Percentiles rank a stretch among this genome's conserved stretches.
Conservation (phyloP, 1,140 invertebrate species). For the Drosophila santomea region DNA sequence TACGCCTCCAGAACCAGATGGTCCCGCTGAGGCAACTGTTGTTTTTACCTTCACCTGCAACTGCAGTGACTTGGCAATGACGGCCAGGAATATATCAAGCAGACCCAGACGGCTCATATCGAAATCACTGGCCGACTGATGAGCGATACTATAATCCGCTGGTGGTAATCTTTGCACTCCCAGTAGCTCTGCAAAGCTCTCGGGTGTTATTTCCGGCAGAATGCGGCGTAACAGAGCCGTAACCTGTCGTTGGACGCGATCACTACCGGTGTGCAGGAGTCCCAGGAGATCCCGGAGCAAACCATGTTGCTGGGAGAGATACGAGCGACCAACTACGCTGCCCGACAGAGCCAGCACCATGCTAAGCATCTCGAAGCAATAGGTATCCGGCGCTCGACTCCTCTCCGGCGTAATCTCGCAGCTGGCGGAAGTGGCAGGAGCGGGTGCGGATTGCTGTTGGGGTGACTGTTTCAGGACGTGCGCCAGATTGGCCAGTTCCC, state of each 20-base stretch:
- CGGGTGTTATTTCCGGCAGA: constrained; percentile 92
- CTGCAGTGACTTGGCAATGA: constrained; percentile 93
- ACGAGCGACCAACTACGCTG: constrained; percentile 94
- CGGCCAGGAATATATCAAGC: constrained; percentile 93
- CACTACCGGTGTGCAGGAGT: constrained; percentile 96
- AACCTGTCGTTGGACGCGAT: constrained; percentile 97
- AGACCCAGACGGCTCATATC: constrained; percentile 89
- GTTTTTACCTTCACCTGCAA: constrained; percentile 94
- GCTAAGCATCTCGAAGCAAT: constrained; percentile 98
- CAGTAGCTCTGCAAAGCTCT: constrained; percentile 88
- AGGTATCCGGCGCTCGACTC: constrained; percentile 91
- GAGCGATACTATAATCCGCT: constrained; percentile 91
- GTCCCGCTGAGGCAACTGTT: constrained; percentile 43
- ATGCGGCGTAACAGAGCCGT: constrained; percentile 92
- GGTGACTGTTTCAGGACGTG: constrained; percentile 75
- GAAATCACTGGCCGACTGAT: constrained; percentile 86
- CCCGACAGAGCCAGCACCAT: constrained; percentile 97
- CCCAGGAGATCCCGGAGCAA: constrained; percentile 94
- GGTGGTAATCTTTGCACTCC: constrained; percentile 90
- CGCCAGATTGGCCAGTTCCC: constrained; percentile 88
- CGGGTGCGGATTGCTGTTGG: constrained; percentile 14
- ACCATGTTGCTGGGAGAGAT: constrained; percentile 94
- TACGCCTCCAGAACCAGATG: background rate
- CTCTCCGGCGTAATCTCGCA: constrained; percentile 80
- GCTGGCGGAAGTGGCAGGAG: constrained; percentile 12